Percentiles rank a stretch among this genome's conserved stretches.
These are phyloP conservation scores for Cosmorhoe ocellata DNA, from an alignment of 2,888 invertebrate species.

Conservation along the genomic window DNA sequence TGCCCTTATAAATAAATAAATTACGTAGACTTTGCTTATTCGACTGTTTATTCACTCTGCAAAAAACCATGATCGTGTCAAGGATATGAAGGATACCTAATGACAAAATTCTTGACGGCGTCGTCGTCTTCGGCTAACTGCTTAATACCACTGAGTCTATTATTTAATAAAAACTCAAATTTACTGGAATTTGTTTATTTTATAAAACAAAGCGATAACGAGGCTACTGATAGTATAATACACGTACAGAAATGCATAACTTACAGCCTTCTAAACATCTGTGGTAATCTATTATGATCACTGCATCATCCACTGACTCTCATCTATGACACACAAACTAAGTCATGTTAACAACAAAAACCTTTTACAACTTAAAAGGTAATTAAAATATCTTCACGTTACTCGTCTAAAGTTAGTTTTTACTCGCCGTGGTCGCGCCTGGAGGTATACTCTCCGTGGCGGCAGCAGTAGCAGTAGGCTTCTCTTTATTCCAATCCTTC, in stretches of 20 bases:
- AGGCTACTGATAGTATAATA: conserved; percentile 42
- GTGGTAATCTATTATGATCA: conserved; percentile 28
- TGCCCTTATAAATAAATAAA: too few species aligned
- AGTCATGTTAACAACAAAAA: conserved; percentile 52
- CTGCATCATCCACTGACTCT: conserved; percentile 33
- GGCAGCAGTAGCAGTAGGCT: conserved; percentile 46
- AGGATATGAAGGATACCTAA: too few species aligned
- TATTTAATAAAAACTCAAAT: conserved; percentile 29
- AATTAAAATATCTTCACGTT: conserved; percentile 68
- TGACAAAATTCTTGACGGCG: too few species aligned
- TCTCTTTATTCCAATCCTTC: conserved; percentile 95
- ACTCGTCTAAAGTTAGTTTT: conserved; percentile 62
- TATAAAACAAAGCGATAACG: conserved; percentile 56
- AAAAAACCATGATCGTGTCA: too few species aligned
- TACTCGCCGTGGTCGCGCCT: conserved; percentile 47
- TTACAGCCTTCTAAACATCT: conserved; percentile 29
- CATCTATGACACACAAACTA: conserved; percentile 42
- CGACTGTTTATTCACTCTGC: too few species aligned
- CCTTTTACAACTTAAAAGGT: conserved; percentile 68
- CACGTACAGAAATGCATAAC: conserved; percentile 33
- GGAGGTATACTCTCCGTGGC: conserved; percentile 56
- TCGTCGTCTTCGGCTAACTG: too few species aligned
- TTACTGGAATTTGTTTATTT: conserved; percentile 69
- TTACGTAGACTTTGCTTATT: too few species aligned
- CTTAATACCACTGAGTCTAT: too few species aligned